phyloP scores from a whole-genome alignment of 1,140 invertebrate genomes.

The Papilio aristodemus region DNA sequence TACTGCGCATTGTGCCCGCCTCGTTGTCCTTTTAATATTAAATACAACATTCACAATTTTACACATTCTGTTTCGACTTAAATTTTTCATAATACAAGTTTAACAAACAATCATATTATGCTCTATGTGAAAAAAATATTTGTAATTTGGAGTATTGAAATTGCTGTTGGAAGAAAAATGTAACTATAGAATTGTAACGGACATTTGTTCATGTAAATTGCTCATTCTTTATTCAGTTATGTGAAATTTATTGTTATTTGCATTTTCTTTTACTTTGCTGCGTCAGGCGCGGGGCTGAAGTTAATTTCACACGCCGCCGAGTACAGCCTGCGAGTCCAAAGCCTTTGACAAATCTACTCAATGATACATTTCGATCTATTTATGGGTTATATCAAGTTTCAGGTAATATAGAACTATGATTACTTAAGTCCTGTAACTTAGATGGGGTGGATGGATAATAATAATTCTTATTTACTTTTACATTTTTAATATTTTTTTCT shows the following conservation, averaged over 20 bases:
- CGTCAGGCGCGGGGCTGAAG: neutral
- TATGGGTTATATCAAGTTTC: neutral
- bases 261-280: neutral
- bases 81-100: neutral
- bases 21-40: conserved; percentile 4
- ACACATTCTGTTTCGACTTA: neutral
- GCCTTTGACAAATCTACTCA: conserved; percentile 1
- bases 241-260: conserved; percentile 14
- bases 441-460: too few species aligned
- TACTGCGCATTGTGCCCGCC: neutral
- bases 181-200: too few species aligned
- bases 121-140: too few species aligned
- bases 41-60: neutral
- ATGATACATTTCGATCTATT: neutral
- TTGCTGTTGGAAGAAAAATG: too few species aligned
- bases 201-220: neutral
- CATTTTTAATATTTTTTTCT: too few species aligned
- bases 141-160: too few species aligned
- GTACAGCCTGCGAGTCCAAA: neutral
- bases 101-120: too few species aligned
- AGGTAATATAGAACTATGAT: neutral
- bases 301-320: conserved; percentile 5
- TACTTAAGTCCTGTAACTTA: too few species aligned
- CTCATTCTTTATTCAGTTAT: neutral
- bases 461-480: too few species aligned